Conservation (phyloP, 2,113 vertebrate genomes). For the Cnemophilus loriae region DNA sequence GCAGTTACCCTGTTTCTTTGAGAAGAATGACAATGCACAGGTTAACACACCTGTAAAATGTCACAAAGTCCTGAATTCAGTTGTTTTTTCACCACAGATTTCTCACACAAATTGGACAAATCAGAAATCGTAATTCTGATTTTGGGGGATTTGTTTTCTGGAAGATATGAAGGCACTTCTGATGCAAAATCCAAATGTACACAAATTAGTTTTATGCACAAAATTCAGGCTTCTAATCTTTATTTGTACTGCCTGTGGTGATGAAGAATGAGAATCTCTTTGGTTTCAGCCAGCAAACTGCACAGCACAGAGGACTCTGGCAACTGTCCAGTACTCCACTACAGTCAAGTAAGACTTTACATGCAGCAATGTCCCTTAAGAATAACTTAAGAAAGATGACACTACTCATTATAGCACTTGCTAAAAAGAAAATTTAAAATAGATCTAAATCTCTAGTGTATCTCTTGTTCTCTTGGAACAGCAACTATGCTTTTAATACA, state of each 20-base stretch:
- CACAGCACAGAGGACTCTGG: neutral
- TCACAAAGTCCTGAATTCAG: neutral
- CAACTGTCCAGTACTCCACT: neutral
- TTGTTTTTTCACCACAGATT: neutral
- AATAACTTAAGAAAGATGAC: neutral
- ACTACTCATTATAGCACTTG: neutral
- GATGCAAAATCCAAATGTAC: neutral
- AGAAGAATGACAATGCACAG: neutral
- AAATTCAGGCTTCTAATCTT: neutral
- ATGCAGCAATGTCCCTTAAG: neutral
- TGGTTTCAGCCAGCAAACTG: neutral
- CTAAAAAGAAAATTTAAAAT: neutral
- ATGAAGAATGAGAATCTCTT: neutral
- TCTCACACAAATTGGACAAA: neutral
- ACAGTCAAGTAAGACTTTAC: neutral
- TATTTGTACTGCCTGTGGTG: neutral
- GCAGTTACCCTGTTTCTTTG: neutral
- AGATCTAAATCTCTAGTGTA: neutral
- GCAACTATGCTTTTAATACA: neutral
- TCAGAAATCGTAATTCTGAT: neutral
- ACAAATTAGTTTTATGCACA: neutral
- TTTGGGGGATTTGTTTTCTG: neutral
- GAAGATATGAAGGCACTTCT: neutral
- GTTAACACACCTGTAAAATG: neutral
- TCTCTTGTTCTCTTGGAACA: neutral